phyloP scores from a whole-genome alignment of 1,140 invertebrate species.

The Plectus sambesii region DNA sequence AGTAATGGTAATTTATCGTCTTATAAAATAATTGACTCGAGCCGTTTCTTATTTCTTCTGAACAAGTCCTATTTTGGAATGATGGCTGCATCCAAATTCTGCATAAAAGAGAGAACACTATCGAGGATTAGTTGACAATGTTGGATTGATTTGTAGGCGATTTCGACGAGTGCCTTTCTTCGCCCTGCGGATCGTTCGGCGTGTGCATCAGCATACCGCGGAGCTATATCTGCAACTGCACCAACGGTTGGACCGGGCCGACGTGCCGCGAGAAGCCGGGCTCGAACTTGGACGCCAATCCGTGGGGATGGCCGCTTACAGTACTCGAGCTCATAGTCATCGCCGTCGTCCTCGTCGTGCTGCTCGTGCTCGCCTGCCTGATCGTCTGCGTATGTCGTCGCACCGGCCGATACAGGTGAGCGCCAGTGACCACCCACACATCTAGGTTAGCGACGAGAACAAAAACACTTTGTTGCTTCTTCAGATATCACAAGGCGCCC shows the following conservation, averaged over 20 bases:
- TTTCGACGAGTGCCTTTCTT: conserved; percentile 31
- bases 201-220: conserved; percentile 20
- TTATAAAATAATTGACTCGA: too few relatives aligned
- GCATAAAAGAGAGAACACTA: too few relatives aligned
- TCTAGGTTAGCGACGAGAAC: too few relatives aligned
- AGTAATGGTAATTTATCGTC: too few relatives aligned
- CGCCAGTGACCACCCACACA: too few relatives aligned
- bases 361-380: not conserved
- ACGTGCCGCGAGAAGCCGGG: conserved; percentile 1
- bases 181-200: conserved; percentile 31
- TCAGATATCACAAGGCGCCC: conserved; percentile 1
- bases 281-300: not conserved
- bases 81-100: too few relatives aligned
- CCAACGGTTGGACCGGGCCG: not conserved
- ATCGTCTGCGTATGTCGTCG: conserved; percentile 4
- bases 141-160: too few relatives aligned
- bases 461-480: too few relatives aligned
- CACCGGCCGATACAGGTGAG: too few relatives aligned
- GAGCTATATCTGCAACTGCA: conserved; percentile 1
- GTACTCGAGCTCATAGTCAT: not conserved
- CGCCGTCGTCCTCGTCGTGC: not conserved
- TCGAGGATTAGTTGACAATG: too few relatives aligned
- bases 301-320: conserved; percentile 1
- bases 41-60: too few relatives aligned
- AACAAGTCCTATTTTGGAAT: too few relatives aligned